Base-by-base conservation (phyloP, 1,140 invertebrate species). In the Dysdera silvatica region DNA sequence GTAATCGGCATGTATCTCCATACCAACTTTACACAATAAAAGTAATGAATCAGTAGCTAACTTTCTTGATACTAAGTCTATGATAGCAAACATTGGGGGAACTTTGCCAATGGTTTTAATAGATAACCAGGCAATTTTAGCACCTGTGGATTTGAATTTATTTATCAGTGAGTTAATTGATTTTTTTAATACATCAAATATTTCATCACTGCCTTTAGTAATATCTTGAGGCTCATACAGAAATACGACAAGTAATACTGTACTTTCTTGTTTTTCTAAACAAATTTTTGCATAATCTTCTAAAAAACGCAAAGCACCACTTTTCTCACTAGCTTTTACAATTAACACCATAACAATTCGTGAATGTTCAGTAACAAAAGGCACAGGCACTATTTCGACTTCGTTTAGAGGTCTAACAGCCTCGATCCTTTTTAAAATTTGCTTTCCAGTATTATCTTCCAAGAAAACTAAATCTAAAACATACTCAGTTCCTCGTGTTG, bases 361-460 rank as follows among this genome's bases (percentile, higher is more conserved):
- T 3, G 85, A 83, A 72, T 86, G 90, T 80, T 95, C 92, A 0
- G 89, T 95, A 3, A 95, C 90, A 75, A 93, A 95, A 2, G 91
- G 89, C 72, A 90, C 87, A 4, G 87, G 83, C 8, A 94, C 80
- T 40, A 94, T 83, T 76, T 95, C 88, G 4, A 90, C 84, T 71
- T 86, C 84, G 24, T 88, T 87, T 45, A 95, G 74, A 1, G 88
- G 86, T 68, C 93, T 87, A 49, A 84, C 83, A 31, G 85, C 80
- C 79, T 89, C 82, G 53, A 86, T 74, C 72, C 77, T 73, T 68
- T 76, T 77, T 24, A 71, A 68, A 1, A 74, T 59, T 60, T 73
- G 65, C 57, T 71, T 70, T 14, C 75, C 71, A 41, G 70, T 70
- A 48, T 66, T 73, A 32, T 74, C 74, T 37, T 79, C 74, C 41